A percentile compares a stretch with the other conserved stretches of the same genome.
Conservation (phyloP, 1,140 invertebrate genomes). For the Solenopsis fugax region DNA sequence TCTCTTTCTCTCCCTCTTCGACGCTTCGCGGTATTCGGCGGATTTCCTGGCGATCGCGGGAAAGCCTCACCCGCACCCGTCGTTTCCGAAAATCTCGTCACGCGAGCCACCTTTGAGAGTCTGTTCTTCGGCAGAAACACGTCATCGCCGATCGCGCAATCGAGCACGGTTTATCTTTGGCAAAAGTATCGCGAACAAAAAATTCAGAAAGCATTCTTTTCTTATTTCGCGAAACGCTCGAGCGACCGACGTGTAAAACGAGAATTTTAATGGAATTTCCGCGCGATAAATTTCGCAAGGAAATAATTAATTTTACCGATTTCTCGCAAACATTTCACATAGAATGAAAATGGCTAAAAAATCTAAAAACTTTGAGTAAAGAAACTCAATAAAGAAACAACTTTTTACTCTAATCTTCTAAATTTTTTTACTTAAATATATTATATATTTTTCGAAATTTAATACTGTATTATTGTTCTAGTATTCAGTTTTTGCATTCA, state of each 20-base stretch:
- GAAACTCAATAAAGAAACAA: no score
- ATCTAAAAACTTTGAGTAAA: no score
- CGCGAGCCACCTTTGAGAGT: background rate
- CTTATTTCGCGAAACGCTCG: background rate
- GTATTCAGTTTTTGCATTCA: no score
- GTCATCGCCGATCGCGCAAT: background rate
- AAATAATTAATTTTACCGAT: background rate
- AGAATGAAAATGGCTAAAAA: no score
- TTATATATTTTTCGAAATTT: no score
- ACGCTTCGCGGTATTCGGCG: conserved; percentile 31
- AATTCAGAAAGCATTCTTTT: background rate
- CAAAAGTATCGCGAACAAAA: background rate
- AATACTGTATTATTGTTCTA: no score
- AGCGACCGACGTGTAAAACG: no score
- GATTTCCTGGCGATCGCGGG: conserved; percentile 68
- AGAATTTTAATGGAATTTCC: no score
- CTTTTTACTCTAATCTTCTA: no score
- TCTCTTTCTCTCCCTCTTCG: conserved; percentile 44
- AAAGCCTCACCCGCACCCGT: conserved; percentile 55
- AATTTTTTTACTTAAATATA: no score
- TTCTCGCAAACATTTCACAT: background rate
- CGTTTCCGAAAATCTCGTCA: conserved; percentile 39
- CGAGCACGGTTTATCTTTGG: conserved; percentile 21
- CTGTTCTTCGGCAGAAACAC: background rate
- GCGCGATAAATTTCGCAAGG: no score